Conservation (phyloP, 2,888 invertebrate genomes). For the Omphaloscelis lunosa region DNA sequence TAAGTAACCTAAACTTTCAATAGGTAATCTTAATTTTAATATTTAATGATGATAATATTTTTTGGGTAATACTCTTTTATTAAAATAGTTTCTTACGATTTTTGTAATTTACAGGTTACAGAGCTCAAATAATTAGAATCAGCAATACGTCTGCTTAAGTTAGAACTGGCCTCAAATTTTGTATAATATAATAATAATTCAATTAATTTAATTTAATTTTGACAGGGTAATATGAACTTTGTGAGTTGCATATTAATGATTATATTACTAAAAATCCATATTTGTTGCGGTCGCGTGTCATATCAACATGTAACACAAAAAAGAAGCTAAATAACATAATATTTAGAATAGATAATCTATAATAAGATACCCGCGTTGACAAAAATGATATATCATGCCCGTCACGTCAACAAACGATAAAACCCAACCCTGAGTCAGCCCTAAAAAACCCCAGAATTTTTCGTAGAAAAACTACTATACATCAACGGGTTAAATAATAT, state of each 20-base stretch:
- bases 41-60: background rate
- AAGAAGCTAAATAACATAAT: background rate
- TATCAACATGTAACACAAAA: background rate
- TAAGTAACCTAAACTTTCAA: background rate
- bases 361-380: conserved; percentile 1
- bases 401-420: conserved; percentile 25
- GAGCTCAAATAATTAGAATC: background rate
- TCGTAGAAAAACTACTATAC: conserved; percentile 13
- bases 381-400: conserved; percentile 21
- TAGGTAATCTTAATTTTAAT: background rate
- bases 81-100: background rate
- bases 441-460: conserved; percentile 4
- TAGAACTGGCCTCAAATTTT: background rate
- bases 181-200: background rate
- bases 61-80: conserved; percentile 2
- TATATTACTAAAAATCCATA: background rate
- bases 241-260: background rate
- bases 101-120: background rate
- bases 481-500: conserved; percentile 28
- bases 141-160: background rate
- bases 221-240: background rate
- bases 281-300: background rate
- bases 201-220: background rate
- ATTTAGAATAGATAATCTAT: background rate
- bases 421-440: background rate